Conservation (phyloP, 2,888 invertebrate genomes). For the Caenorhabditis macrosperma region DNA sequence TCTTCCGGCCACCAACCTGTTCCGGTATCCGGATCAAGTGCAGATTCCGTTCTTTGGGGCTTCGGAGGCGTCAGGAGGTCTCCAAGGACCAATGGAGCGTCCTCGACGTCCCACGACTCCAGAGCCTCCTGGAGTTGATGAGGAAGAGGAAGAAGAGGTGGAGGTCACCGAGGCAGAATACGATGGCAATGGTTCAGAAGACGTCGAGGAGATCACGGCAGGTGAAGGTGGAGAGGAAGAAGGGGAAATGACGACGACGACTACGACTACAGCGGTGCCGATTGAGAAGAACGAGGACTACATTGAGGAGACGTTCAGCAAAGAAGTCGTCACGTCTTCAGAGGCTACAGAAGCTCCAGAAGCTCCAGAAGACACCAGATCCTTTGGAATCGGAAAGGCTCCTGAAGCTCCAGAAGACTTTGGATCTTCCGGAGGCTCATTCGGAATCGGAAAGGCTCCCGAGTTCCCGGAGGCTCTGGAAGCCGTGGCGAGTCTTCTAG, state of each 20-base stretch:
- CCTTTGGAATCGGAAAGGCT: constrained; percentile 3
- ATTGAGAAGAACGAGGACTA: constrained; percentile 38
- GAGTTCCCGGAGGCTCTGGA: background rate
- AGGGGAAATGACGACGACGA: background rate
- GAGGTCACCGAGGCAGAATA: background rate
- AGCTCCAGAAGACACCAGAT: background rate
- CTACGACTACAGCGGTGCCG: background rate
- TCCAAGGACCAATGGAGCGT: too few species aligned
- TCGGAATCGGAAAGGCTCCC: constrained; percentile 3
- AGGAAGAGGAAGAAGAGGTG: constrained; percentile 14
- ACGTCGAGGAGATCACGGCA: background rate
- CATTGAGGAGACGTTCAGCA: constrained; percentile 29
- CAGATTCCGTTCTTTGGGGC: constrained; percentile 38
- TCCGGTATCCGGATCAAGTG: constrained; percentile 36
- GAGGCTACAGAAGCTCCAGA: background rate
- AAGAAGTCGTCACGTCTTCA: constrained; percentile 17
- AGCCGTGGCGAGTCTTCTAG: background rate
- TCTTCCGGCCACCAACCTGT: constrained; percentile 12
- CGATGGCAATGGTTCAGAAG: background rate
- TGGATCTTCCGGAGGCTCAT: constrained; percentile 9
- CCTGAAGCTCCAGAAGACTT: constrained; percentile 1
- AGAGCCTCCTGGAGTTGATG: constrained; percentile 21
- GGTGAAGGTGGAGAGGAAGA: background rate
- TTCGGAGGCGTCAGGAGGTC: background rate
- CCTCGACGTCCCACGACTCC: constrained; percentile 21